phyloP scores from a whole-genome alignment of 1,140 invertebrate genomes.

The Teleopsis dalmanni region DNA sequence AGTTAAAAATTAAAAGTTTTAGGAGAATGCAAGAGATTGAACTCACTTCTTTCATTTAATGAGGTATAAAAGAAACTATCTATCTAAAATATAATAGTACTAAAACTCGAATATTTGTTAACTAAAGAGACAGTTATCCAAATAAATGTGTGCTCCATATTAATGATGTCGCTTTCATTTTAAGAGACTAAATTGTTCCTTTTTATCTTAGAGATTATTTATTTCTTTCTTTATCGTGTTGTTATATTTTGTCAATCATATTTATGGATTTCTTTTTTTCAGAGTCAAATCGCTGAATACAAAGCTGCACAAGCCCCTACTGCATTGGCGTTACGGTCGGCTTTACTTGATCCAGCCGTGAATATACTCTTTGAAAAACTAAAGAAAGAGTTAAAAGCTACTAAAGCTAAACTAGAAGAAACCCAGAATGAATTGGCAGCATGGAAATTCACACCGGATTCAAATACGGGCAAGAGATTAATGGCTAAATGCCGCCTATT shows the following conservation, averaged over 20 bases:
- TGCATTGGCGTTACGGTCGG: slow-evolving; percentile 66
- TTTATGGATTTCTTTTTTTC: no score
- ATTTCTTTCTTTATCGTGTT: not conserved
- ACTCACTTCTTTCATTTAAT: no score
- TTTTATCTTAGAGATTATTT: no score
- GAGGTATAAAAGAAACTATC: no score
- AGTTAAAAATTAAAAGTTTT: no score
- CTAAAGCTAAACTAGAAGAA: slow-evolving; percentile 87
- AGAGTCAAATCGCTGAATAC: slow-evolving; percentile 89
- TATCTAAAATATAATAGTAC: no score
- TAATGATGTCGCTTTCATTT: no score
- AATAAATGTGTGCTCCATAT: no score
- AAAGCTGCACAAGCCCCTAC: slow-evolving; percentile 74
- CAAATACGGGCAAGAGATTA: slow-evolving; percentile 92
- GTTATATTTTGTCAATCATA: not conserved
- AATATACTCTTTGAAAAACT: slow-evolving; percentile 90
- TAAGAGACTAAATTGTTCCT: slow-evolving; percentile 13
- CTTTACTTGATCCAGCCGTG: slow-evolving; percentile 89
- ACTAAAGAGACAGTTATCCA: no score
- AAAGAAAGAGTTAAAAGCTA: slow-evolving; percentile 81
- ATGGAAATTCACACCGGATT: slow-evolving; percentile 98
- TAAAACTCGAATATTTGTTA: no score
- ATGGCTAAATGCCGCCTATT: slow-evolving; percentile 95
- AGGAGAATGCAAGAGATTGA: no score
- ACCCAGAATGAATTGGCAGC: slow-evolving; percentile 95